These are phyloP conservation scores for Merodon equestris DNA, from an alignment of 2,888 invertebrate species.

Conservation along the genomic window DNA sequence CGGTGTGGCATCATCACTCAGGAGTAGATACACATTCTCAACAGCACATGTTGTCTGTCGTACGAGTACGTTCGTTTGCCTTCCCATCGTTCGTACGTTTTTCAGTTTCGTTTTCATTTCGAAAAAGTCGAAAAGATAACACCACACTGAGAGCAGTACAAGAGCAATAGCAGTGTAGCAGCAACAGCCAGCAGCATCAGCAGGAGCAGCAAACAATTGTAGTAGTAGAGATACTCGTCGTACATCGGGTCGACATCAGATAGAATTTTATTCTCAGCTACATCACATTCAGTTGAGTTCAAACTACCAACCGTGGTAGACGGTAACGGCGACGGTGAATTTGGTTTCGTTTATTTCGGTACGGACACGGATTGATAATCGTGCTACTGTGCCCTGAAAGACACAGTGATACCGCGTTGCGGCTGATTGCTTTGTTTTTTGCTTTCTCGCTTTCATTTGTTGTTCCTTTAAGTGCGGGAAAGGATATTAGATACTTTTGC, in stretches of 20 bases:
- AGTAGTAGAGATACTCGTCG: neutral
- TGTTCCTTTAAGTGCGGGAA: neutral
- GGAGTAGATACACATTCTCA: slow-evolving; percentile 9
- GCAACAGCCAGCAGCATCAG: slow-evolving; percentile 8
- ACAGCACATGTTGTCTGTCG: neutral
- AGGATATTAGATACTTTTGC: slow-evolving; percentile 23
- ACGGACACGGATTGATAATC: too few species aligned
- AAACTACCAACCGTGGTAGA: slow-evolving; percentile 72
- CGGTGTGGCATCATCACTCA: slow-evolving; percentile 36
- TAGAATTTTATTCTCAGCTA: slow-evolving; percentile 63
- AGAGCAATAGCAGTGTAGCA: neutral
- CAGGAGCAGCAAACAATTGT: neutral
- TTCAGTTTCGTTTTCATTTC: slow-evolving; percentile 63
- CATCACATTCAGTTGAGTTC: slow-evolving; percentile 73
- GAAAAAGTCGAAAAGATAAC: slow-evolving; percentile 33
- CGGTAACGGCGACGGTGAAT: slow-evolving; percentile 42
- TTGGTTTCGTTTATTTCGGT: slow-evolving; percentile 17
- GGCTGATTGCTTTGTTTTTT: too few species aligned
- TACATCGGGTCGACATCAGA: slow-evolving; percentile 48
- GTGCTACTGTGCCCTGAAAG: too few species aligned
- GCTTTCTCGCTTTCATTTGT: neutral
- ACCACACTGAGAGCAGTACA: slow-evolving; percentile 25
- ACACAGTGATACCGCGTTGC: too few species aligned
- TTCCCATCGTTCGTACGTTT: slow-evolving; percentile 6
- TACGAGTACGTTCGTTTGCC: neutral